A percentile compares a stretch with the other conserved stretches of the same genome.
phyloP scores from a whole-genome alignment of 1,140 invertebrate species.

The Charaxes varanes region DNA sequence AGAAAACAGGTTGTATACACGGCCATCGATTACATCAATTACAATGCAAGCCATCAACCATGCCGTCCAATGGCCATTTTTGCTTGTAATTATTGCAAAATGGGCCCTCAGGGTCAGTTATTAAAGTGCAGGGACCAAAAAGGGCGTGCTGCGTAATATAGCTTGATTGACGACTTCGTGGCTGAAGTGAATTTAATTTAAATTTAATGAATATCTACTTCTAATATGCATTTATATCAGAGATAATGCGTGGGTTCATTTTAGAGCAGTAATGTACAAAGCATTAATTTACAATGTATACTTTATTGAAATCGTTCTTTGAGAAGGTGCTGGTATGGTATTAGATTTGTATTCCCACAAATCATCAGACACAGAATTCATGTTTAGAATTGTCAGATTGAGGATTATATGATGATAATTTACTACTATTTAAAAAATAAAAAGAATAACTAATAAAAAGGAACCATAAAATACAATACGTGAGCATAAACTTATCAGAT shows the following conservation, averaged over 20 bases:
- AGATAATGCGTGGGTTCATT: no score
- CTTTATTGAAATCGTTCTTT: no score
- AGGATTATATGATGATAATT: background rate
- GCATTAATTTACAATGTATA: no score
- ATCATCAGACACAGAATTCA: no score
- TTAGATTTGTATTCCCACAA: no score
- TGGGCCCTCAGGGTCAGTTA: background rate
- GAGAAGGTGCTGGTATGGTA: no score
- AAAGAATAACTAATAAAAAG: no score
- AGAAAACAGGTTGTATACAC: background rate
- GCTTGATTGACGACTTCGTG: background rate
- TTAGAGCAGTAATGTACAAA: no score
- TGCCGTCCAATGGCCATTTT: conserved; percentile 4
- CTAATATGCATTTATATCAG: no score
- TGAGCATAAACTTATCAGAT: conserved; percentile 7
- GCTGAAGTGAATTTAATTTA: no score
- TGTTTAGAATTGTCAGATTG: background rate
- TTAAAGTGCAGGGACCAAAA: conserved; percentile 1
- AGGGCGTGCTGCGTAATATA: background rate
- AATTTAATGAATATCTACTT: no score
- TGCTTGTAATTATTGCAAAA: conserved; percentile 1
- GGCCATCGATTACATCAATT: conserved; percentile 1
- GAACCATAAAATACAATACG: conserved; percentile 2
- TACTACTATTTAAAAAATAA: no score
- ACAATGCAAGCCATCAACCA: background rate